phyloP scores from a whole-genome alignment of 2,888 invertebrate species.

The Rhorus exstirpatorius region DNA sequence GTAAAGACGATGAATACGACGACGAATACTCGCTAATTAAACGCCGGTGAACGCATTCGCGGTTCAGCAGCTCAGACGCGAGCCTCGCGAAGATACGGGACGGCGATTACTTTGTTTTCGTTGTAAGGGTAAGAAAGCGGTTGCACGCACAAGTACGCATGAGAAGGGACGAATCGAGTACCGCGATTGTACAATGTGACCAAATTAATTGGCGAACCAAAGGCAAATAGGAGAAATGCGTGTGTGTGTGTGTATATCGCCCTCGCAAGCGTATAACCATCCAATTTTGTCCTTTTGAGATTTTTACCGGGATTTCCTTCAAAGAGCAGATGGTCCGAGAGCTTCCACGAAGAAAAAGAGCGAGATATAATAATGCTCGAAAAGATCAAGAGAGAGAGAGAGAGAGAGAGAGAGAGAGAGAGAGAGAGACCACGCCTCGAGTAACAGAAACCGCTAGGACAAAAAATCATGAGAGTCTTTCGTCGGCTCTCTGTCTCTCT shows the following conservation, averaged over 20 bases:
- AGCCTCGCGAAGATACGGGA: constrained; percentile 78
- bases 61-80: constrained; percentile 40
- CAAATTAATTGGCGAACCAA: constrained; percentile 70
- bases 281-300: constrained; percentile 24
- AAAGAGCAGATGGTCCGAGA: constrained; percentile 24
- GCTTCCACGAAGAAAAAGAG: constrained; percentile 18
- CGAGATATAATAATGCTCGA: constrained; percentile 13
- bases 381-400: background rate
- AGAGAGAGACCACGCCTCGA: constrained; percentile 50
- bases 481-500: constrained; percentile 7
- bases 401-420: background rate
- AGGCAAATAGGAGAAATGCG: constrained; percentile 61
- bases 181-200: constrained; percentile 63
- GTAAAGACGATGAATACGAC: constrained; percentile 21
- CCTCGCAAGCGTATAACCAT: constrained; percentile 14
- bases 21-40: constrained; percentile 84
- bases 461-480: constrained; percentile 38
- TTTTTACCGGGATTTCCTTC: constrained; percentile 4
- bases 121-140: constrained; percentile 73
- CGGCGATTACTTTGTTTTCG: constrained; percentile 85
- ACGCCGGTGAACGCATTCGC: constrained; percentile 76
- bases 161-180: constrained; percentile 36
- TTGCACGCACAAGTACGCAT: constrained; percentile 38
- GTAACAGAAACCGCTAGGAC: constrained; percentile 49
- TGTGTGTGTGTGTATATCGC: background rate